Conservation (phyloP, 2,797 vertebrate species). For the Macropus fuliginosus region DNA sequence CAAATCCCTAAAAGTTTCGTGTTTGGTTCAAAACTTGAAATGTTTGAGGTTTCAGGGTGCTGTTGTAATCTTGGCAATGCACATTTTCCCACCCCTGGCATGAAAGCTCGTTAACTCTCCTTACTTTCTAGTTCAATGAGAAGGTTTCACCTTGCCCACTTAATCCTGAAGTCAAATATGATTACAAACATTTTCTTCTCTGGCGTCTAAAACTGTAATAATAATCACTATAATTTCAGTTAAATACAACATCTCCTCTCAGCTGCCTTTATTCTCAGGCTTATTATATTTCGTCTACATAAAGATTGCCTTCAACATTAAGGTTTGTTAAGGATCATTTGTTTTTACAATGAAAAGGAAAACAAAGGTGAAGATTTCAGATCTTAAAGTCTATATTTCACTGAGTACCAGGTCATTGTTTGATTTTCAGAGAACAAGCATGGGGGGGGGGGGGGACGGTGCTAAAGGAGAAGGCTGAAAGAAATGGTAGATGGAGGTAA, state of each 20-base stretch:
- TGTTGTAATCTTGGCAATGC: not conserved
- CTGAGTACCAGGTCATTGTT: slow-evolving; percentile 7
- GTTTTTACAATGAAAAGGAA: slow-evolving; percentile 76
- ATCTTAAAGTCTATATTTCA: slow-evolving; percentile 69
- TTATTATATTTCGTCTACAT: slow-evolving; percentile 56
- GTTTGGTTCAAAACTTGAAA: slow-evolving; percentile 40
- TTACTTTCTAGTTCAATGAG: not conserved
- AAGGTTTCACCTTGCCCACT: slow-evolving; percentile 40
- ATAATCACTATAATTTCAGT: slow-evolving; percentile 46
- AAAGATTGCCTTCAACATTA: slow-evolving; percentile 49
- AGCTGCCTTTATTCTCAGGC: slow-evolving; percentile 46
- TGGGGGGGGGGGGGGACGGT: too few species aligned
- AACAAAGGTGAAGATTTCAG: slow-evolving; percentile 45
- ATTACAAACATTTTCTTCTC: slow-evolving; percentile 50
- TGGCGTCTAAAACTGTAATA: slow-evolving; percentile 19
- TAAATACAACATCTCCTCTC: slow-evolving; percentile 53
- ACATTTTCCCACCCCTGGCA: slow-evolving; percentile 11
- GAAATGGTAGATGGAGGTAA: not conserved
- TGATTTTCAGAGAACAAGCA: slow-evolving; percentile 10
- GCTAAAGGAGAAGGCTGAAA: not conserved
- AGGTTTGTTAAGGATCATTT: slow-evolving; percentile 72
- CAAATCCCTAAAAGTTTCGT: slow-evolving; percentile 43
- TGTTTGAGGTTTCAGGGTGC: slow-evolving; percentile 37
- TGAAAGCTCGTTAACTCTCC: slow-evolving; percentile 3
- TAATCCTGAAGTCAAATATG: slow-evolving; percentile 58